A percentile compares a stretch with the other conserved stretches of the same genome.
Conservation (phyloP, 2,113 vertebrate genomes). For the Andinoacara biseriatus region DNA sequence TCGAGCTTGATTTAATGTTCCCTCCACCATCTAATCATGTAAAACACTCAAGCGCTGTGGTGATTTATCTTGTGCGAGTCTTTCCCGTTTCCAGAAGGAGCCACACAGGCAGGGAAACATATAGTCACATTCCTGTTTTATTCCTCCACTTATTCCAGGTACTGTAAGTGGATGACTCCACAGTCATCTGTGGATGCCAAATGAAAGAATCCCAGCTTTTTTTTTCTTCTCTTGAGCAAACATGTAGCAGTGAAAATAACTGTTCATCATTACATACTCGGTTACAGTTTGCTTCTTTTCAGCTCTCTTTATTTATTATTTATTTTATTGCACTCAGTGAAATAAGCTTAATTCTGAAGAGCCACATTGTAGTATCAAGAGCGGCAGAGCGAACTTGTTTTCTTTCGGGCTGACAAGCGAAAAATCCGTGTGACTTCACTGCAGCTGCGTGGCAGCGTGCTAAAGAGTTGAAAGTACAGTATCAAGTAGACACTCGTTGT, state of each 20-base stretch:
- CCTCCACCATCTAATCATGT: conserved; percentile 61
- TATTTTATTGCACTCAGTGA: neutral
- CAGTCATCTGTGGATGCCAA: neutral
- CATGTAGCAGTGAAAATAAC: neutral
- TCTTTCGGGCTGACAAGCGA: neutral
- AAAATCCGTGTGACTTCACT: neutral
- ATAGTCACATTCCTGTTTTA: conserved; percentile 23
- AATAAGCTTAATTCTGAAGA: neutral
- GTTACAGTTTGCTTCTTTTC: neutral
- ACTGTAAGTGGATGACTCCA: neutral
- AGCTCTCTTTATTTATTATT: neutral
- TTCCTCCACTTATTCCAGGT: conserved; percentile 23
- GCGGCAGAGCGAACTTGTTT: neutral
- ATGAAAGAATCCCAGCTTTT: conserved; percentile 4
- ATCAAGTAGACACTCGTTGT: neutral
- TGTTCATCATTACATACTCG: neutral
- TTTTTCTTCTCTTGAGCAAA: neutral
- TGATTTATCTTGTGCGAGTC: conserved; percentile 65
- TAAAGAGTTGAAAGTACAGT: neutral
- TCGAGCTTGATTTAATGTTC: conserved; percentile 64
- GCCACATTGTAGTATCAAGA: neutral
- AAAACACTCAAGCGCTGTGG: conserved; percentile 37
- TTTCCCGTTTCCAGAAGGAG: conserved; percentile 40
- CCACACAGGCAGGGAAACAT: conserved; percentile 28
- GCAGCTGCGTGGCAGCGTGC: conserved; percentile 15